These are phyloP conservation scores for Myoxocephalus aenaeus DNA, from an alignment of 2,797 vertebrate genomes.

Conservation along the genomic window DNA sequence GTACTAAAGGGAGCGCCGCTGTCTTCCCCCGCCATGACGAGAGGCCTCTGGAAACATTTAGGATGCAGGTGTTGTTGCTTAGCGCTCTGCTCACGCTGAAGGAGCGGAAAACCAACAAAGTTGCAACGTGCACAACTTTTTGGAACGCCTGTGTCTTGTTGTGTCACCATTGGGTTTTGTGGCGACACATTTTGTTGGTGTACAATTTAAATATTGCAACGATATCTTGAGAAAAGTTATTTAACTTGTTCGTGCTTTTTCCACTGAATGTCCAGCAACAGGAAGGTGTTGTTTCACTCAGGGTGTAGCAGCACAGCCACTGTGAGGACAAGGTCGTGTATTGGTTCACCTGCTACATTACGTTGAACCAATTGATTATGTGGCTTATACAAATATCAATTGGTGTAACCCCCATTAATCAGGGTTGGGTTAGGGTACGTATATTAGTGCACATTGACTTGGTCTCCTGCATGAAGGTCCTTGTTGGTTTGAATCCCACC, in stretches of 20 bases:
- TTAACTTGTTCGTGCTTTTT: background rate
- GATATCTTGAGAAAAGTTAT: too few species aligned
- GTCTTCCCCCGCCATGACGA: slow-evolving; percentile 23
- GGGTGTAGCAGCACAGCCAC: too few species aligned
- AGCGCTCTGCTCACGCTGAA: slow-evolving; percentile 12
- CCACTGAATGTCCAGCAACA: background rate
- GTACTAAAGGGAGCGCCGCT: slow-evolving; percentile 39
- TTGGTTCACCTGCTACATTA: too few species aligned
- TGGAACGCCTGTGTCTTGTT: background rate
- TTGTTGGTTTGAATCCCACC: background rate
- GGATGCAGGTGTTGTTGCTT: slow-evolving; percentile 57
- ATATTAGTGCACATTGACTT: too few species aligned
- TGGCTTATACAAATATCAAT: too few species aligned
- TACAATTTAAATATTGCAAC: background rate
- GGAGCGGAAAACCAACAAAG: background rate
- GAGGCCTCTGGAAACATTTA: slow-evolving; percentile 46
- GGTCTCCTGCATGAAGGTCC: background rate
- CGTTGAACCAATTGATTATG: too few species aligned
- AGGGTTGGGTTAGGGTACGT: too few species aligned
- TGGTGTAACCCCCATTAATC: too few species aligned
- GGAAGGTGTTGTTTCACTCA: background rate
- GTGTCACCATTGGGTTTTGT: background rate
- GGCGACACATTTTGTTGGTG: background rate
- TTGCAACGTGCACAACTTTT: background rate
- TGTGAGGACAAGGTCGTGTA: too few species aligned